phyloP scores from a whole-genome alignment of 2,113 vertebrate genomes.

The Melierax canorus region DNA sequence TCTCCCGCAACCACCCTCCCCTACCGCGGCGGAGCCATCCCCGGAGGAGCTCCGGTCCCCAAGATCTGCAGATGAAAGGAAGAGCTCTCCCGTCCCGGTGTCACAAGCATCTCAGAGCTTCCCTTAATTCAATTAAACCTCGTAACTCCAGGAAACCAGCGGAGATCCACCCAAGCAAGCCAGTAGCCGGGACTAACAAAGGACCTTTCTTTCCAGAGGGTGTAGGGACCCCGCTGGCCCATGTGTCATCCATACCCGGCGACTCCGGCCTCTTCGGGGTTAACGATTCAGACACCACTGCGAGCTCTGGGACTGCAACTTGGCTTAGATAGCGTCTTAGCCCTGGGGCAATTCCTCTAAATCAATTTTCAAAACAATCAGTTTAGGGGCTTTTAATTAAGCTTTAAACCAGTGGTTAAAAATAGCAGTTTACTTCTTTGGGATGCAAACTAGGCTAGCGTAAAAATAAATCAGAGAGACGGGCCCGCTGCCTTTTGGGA shows the following conservation, averaged over 20 bases:
- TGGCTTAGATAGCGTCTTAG: constrained; percentile 37
- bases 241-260: neutral
- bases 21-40: too few relatives aligned
- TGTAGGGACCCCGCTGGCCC: neutral
- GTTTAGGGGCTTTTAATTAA: constrained; percentile 69
- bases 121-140: constrained; percentile 46
- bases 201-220: constrained; percentile 16
- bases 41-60: neutral
- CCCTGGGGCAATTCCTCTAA: constrained; percentile 60
- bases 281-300: neutral
- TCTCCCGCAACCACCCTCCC: neutral
- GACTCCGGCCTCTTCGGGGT: constrained; percentile 5
- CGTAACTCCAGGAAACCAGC: constrained; percentile 32
- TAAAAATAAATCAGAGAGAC: constrained; percentile 56
- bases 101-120: neutral
- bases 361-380: constrained; percentile 69
- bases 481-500: constrained; percentile 39
- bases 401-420: constrained; percentile 63
- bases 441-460: constrained; percentile 58
- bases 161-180: constrained; percentile 26
- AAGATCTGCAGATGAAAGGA: neutral
- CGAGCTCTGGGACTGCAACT: constrained; percentile 17
- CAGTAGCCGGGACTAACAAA: constrained; percentile 37
- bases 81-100: neutral
- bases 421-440: constrained; percentile 66